These are phyloP conservation scores for Eledona agricola DNA, from an alignment of 2,888 invertebrate species.

Conservation along the genomic window DNA sequence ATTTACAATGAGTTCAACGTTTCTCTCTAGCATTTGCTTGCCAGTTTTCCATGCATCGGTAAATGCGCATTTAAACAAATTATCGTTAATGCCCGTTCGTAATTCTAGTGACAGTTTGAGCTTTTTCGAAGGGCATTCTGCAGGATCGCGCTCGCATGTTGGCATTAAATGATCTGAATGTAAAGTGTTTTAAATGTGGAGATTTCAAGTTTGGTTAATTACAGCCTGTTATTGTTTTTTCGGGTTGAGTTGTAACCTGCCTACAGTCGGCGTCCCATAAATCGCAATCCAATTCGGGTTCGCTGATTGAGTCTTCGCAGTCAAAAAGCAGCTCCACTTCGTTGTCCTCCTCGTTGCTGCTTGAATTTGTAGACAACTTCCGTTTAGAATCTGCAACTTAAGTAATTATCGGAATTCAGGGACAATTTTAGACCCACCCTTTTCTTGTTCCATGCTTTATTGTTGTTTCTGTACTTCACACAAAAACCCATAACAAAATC, in stretches of 20 bases:
- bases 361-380: slow-evolving; percentile 3
- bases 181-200: background rate
- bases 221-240: slow-evolving; percentile 43
- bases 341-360: slow-evolving; percentile 18
- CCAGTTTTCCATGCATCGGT: slow-evolving; percentile 63
- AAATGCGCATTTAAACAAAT: slow-evolving; percentile 44
- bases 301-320: slow-evolving; percentile 53
- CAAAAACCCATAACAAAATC: too few relatives aligned
- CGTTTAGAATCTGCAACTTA: slow-evolving; percentile 8
- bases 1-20: slow-evolving; percentile 67
- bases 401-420: too few relatives aligned
- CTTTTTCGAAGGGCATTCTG: slow-evolving; percentile 46
- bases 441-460: slow-evolving; percentile 4
- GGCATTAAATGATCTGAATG: slow-evolving; percentile 55
- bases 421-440: background rate
- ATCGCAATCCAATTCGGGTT: slow-evolving; percentile 55
- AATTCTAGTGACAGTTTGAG: slow-evolving; percentile 46
- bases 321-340: slow-evolving; percentile 39
- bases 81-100: too few relatives aligned
- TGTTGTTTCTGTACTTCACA: too few relatives aligned
- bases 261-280: slow-evolving; percentile 56
- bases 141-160: slow-evolving; percentile 49
- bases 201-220: slow-evolving; percentile 30
- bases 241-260: slow-evolving; percentile 30
- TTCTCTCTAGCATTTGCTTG: slow-evolving; percentile 59